Percentiles rank a stretch among this genome's conserved stretches.
phyloP scores from a whole-genome alignment of 2,797 vertebrate genomes.

The Brachyalestes nurse region DNA sequence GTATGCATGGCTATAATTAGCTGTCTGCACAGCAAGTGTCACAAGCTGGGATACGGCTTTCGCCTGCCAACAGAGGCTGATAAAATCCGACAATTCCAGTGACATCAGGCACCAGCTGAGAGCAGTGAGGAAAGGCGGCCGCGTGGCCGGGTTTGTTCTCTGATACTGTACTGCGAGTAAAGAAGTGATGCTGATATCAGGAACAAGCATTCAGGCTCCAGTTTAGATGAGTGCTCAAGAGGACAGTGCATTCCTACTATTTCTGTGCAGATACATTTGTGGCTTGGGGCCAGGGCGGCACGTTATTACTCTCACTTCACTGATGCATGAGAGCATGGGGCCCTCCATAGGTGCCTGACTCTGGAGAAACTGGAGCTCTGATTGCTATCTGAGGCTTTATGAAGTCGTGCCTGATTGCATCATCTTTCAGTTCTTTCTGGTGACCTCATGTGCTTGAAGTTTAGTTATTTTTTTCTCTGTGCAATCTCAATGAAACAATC shows the following conservation, averaged over 20 bases:
- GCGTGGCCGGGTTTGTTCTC: constrained; percentile 25
- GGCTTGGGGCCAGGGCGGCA: constrained; percentile 13
- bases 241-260: background rate
- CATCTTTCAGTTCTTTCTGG: constrained; percentile 12
- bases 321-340: constrained; percentile 32
- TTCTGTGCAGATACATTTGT: constrained; percentile 10
- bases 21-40: constrained; percentile 68
- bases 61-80: constrained; percentile 67
- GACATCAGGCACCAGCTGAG: constrained; percentile 38
- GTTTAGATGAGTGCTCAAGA: constrained; percentile 2
- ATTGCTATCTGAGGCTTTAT: constrained; percentile 20
- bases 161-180: constrained; percentile 16
- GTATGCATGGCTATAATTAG: constrained; percentile 72
- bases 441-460: constrained; percentile 36
- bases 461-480: background rate
- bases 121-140: constrained; percentile 56
- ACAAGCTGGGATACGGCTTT: constrained; percentile 68
- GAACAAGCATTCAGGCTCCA: background rate
- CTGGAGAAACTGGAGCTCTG: constrained; percentile 21
- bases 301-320: constrained; percentile 3
- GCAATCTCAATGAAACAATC: background rate
- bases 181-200: constrained; percentile 11
- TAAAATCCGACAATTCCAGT: constrained; percentile 62
- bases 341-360: constrained; percentile 20
- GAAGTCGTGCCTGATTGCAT: constrained; percentile 21